Evolutionary conservation across 1,140 invertebrate genomes (phyloP), one percentile per base, ranked within the genome.

Genomic region (Drosophila biarmipes): DNA sequence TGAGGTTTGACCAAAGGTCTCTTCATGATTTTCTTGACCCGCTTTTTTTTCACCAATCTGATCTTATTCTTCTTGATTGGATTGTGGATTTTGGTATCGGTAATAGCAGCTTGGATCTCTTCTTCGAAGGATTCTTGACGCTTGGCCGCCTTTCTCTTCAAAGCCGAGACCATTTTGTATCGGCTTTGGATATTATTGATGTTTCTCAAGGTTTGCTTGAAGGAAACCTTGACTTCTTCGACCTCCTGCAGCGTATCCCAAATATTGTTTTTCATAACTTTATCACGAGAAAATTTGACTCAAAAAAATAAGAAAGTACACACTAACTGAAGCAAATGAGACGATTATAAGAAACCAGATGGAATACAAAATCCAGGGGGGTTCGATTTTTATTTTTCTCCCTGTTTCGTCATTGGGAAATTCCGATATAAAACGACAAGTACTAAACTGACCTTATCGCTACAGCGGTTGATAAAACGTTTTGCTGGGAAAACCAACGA

Each of bases 81-180:
- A 10, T 12, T 40, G 8, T n/a, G 4, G 17, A 35, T 38, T 35
- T 74, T 78, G 10, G 46, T 40, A 10, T 37, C 21, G 4, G 58
- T 80, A 8, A 84, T 85, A 29, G 80, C 80, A 0, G 66, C 76
- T 31, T 80, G 66, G 27, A 84, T 84, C 27, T 84, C 80, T 1
- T 57, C 42, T 17, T 84, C 80, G 1, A 63, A 85, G 1, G 38
- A 31, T 1, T 56, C 35, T n/a, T 62, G 45, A 0, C 38, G 53
- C 11, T 19, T 38, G 4, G 27, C 14, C 7, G 51, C 45, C 10
- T 24, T 35, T 5, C 15, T 64, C 27, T 59, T 84, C 0, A 62
- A 27, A 5, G 15, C 7, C 2, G 71, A 56, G 4, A 84, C 21
- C 19, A 31, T 29, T 15, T 62, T 38, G 45, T 84, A 79, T 2